phyloP scores from a whole-genome alignment of 37 sponge, comb jelly and placozoan genomes.

The Tethya wilhelma region DNA sequence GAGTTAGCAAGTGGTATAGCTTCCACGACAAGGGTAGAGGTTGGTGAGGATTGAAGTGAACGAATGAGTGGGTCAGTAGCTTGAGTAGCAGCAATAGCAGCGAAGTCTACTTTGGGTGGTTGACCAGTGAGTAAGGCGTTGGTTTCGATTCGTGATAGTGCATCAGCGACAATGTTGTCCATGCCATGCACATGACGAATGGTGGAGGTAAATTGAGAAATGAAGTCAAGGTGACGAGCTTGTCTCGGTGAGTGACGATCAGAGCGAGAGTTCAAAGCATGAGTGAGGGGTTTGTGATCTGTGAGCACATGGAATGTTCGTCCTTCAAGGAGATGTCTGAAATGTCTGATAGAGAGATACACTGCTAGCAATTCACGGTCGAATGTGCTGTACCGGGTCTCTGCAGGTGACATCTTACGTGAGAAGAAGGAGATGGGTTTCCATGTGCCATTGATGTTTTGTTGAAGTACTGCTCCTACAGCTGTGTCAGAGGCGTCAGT shows the following conservation, averaged over 20 bases:
- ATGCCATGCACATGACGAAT: slow-evolving; percentile 59
- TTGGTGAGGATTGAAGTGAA: slow-evolving; percentile 32
- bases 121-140: slow-evolving; percentile 37
- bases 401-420: slow-evolving; percentile 45
- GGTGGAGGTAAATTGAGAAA: slow-evolving; percentile 69
- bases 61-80: slow-evolving; percentile 26
- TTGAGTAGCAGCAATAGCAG: slow-evolving; percentile 51
- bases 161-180: slow-evolving; percentile 65
- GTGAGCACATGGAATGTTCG: slow-evolving; percentile 52
- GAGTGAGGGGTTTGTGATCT: slow-evolving; percentile 70
- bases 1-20: slow-evolving; percentile 43
- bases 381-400: slow-evolving; percentile 76
- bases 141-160: slow-evolving; percentile 59
- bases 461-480: slow-evolving; percentile 66
- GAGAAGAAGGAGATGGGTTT: slow-evolving; percentile 68
- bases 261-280: slow-evolving; percentile 26
- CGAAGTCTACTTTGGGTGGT: slow-evolving; percentile 38
- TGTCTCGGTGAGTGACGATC: slow-evolving; percentile 62
- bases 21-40: slow-evolving; percentile 33
- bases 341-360: slow-evolving; percentile 62
- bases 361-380: slow-evolving; percentile 65
- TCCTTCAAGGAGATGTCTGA: slow-evolving; percentile 68
- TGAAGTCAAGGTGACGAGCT: slow-evolving; percentile 63
- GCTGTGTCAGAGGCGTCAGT: slow-evolving; percentile 66
- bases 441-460: slow-evolving; percentile 45